Percentiles rank a stretch among this genome's conserved stretches.
These are phyloP conservation scores for Volucella zonaria DNA, from an alignment of 2,888 invertebrate species.

Conservation along the genomic window DNA sequence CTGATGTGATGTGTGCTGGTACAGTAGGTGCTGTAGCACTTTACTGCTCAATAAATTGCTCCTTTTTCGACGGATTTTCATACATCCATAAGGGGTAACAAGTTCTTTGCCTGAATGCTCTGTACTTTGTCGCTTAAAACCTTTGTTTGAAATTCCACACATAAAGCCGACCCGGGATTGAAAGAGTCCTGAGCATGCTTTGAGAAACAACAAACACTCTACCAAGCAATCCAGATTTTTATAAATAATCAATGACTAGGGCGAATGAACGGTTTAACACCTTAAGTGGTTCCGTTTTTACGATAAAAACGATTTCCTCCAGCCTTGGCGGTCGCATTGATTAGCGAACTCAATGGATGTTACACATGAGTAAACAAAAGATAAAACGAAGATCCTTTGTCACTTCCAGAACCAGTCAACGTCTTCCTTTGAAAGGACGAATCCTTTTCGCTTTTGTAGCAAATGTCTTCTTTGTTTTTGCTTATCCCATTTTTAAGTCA, in stretches of 20 bases:
- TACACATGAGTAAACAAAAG: conserved; percentile 30
- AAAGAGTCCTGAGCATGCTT: too few relatives aligned
- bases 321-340: conserved; percentile 28
- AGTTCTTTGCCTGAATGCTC: too few relatives aligned
- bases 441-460: conserved; percentile 58
- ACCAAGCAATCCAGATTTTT: not conserved
- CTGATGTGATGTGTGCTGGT: too few relatives aligned
- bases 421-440: conserved; percentile 7
- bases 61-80: too few relatives aligned
- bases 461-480: conserved; percentile 37
- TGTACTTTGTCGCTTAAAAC: too few relatives aligned
- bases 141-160: too few relatives aligned
- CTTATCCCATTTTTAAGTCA: conserved; percentile 35
- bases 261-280: conserved; percentile 32
- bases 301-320: conserved; percentile 24
- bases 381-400: conserved; percentile 54
- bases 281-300: conserved; percentile 22
- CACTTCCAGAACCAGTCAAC: conserved; percentile 8
- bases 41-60: too few relatives aligned
- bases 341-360: conserved; percentile 46
- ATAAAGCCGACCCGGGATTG: too few relatives aligned
- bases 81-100: too few relatives aligned
- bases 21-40: too few relatives aligned
- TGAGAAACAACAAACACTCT: not conserved
- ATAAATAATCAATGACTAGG: conserved; percentile 56